Evolutionary conservation across 2,113 vertebrate species (phyloP), one percentile per base, ranked within the genome.

Genomic region (Atractosteus spatula): DNA sequence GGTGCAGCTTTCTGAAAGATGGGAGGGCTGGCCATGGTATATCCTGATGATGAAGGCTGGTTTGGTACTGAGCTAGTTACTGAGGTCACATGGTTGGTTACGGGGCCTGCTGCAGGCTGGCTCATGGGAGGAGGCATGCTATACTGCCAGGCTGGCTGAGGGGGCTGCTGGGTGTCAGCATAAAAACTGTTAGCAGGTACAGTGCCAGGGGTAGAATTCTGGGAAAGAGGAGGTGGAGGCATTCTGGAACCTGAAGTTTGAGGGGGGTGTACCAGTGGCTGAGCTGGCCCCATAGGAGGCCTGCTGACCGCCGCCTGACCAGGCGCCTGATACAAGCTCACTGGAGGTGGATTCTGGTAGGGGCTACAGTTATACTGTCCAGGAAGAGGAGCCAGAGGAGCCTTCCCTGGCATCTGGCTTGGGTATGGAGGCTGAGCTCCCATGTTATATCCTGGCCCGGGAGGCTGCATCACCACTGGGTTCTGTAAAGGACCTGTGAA

Each of bases 401-500:
- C 88, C 87, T 98, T 98, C 12, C 82, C 85, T 1, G 88, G 90
- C 54, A 81, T 76, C 70, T 88, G 91, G 74, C 88, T 92, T 3
- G 85, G 54, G 62, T 92, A 93, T 0, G 81, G 80, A 69, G 89
- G 88, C 79, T 92, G 93, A 70, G 81, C 85, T 3, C 73, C 80
- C 80, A 91, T 88, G 78, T 80, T 85, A 42, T 91, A 94, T 74
- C 79, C 88, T 77, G 91, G 90, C 56, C 89, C 89, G 54, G 86
- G 75, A 29, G 91, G 83, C 82, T 92, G 93, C 77, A 94, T 74
- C 73, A 74, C 62, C 17, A 91, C 74, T 57, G 90, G 88, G 80
- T 90, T 95, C 70, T 92, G 95, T 55, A 96, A 91, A 69, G 97
- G 96, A 88, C 97, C 97, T 99, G 70, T 14, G 82, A 29, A 54